These are phyloP conservation scores for Prionace glauca DNA, from an alignment of 2,797 vertebrate genomes.

Conservation along the genomic window DNA sequence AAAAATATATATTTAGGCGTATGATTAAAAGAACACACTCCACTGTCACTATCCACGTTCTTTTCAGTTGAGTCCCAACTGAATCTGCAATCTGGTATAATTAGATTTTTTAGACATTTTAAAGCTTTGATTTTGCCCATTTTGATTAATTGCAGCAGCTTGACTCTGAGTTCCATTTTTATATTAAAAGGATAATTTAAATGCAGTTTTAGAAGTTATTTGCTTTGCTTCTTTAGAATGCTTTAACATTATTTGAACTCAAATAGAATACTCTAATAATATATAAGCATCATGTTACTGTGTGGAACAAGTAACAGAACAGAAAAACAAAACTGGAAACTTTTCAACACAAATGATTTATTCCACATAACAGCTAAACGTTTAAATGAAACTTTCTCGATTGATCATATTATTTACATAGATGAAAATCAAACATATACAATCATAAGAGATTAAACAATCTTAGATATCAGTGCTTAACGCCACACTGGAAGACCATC, in stretches of 20 bases:
- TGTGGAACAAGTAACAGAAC: neutral
- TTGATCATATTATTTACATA: neutral
- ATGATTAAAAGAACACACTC: no score
- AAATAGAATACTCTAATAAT: conserved; percentile 30
- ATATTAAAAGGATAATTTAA: neutral
- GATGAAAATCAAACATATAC: neutral
- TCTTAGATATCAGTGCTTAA: neutral
- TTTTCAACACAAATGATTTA: neutral
- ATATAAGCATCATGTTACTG: conserved; percentile 44
- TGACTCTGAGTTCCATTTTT: neutral
- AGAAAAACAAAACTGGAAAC: neutral
- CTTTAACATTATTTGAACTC: neutral
- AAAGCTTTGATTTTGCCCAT: neutral
- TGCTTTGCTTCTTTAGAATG: neutral
- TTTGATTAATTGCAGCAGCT: neutral
- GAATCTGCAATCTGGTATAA: neutral
- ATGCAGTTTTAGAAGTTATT: neutral
- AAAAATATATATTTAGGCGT: no score
- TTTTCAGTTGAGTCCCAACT: neutral
- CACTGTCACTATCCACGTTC: neutral
- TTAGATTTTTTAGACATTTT: neutral
- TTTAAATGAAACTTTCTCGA: neutral
- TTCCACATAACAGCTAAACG: neutral
- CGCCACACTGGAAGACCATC: neutral
- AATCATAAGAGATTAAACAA: neutral